Percentiles rank a stretch among this genome's conserved stretches.
Evolutionary conservation across 2,113 vertebrate species (phyloP).

Genomic region (Hyla sarda): DNA sequence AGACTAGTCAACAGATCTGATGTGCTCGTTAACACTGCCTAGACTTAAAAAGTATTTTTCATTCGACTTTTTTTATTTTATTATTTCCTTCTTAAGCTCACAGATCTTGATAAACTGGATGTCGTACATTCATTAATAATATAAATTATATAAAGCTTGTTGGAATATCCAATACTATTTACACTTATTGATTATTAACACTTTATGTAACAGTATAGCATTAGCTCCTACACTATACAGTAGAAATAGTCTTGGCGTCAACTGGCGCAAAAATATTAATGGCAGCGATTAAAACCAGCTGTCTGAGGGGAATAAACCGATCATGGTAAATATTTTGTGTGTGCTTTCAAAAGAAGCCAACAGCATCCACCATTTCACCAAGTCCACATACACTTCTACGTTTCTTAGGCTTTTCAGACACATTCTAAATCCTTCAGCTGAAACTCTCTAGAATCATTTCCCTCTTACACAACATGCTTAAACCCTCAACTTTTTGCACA

Average conservation of each 20-base stretch:
- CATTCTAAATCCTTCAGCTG: background rate
- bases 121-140: conserved; percentile 8
- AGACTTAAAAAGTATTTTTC: background rate
- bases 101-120: background rate
- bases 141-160: background rate
- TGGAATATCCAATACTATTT: background rate
- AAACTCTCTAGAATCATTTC: background rate
- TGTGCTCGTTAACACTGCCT: too few relatives aligned
- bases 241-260: background rate
- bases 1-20: too few relatives aligned
- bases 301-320: background rate
- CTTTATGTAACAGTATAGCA: conserved; percentile 41
- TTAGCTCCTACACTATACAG: background rate
- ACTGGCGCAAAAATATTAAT: background rate
- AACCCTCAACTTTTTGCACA: conserved; percentile 64
- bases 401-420: background rate
- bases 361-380: background rate
- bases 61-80: background rate
- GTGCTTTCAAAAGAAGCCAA: background rate
- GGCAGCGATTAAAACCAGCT: background rate
- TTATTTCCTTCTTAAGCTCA: background rate
- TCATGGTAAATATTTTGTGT: background rate
- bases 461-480: conserved; percentile 64
- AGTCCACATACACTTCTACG: background rate
- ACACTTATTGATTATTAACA: conserved; percentile 28